Base-by-base conservation (phyloP, 1,140 invertebrate genomes). In the Yoshiicerus persimilis region DNA sequence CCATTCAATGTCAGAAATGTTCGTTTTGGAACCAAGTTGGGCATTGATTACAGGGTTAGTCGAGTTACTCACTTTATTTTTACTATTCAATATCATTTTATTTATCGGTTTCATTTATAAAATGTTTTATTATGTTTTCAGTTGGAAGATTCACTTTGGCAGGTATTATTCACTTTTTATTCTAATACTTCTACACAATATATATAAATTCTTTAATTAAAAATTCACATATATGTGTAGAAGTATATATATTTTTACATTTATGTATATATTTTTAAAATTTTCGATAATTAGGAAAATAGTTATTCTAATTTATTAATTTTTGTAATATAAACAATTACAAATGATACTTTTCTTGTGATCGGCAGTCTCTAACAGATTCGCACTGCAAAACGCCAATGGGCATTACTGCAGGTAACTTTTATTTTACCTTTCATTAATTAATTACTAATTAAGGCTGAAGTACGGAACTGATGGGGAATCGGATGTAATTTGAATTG, bases 91-190 rank as follows among this genome's bases (percentile, higher is more conserved):
- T 13, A 41, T 75, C 32, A 25, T 32, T 75, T 25, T 16, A 11
- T 25, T 5, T 32, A 25, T 75, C n/a, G 66, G 13, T 75, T 75
- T 32, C 13, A 27, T 66, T 66, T 4, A 36, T 38, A n/a, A 77
- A 77, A 36, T 66, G 25, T 75, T 23, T 20, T 36, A 13, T 20
- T 75, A 20, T 36, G 8, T 16, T 77, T 27, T 5, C 56, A 90
- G 89, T 34, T 99, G 88, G 98, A 99, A 93, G 98, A 99, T 93
- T 94, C 95, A 0, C 92, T 99, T 10, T 99, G 98, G 98, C 93
- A 70, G 66, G 66, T 70, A 70, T 2, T 32, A 10, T 11, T n/a
- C n/a, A n/a, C n/a, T n/a, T n/a, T n/a, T n/a, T n/a, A n/a, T n/a
- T n/a, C n/a, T n/a, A n/a, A n/a, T n/a, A n/a, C n/a, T n/a, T n/a